Evolutionary conservation across 2,113 vertebrate genomes (phyloP).

Genomic region (Nyctereutes procyonoides): DNA sequence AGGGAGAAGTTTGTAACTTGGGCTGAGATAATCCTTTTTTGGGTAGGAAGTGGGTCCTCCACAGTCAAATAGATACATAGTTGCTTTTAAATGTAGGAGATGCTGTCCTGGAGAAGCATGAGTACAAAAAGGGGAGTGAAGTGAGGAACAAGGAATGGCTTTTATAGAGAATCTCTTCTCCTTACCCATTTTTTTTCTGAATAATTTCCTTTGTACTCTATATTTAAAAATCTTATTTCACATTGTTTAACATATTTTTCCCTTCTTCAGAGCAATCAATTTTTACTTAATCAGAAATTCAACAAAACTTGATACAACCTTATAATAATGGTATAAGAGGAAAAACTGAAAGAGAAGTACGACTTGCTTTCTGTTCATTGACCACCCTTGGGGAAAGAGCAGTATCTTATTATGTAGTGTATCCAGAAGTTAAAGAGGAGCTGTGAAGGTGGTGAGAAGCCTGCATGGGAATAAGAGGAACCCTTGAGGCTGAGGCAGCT

Average conservation of each 20-base stretch:
- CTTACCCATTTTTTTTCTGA: neutral
- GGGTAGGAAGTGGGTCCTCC: neutral
- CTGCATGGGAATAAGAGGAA: neutral
- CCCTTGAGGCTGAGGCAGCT: fast-evolving
- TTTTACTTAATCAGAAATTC: neutral
- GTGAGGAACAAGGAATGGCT: neutral
- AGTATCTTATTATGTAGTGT: neutral
- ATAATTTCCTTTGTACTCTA: neutral
- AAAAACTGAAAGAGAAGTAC: neutral
- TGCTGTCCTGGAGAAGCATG: neutral
- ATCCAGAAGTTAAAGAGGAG: neutral
- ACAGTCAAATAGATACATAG: neutral
- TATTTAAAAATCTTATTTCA: neutral
- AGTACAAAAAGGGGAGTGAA: neutral
- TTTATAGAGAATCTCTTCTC: neutral
- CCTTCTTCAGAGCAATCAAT: neutral
- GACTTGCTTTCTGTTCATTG: neutral
- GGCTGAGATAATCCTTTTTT: neutral
- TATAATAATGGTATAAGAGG: neutral
- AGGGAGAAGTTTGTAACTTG: neutral
- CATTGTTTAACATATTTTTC: neutral
- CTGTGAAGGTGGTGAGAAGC: neutral
- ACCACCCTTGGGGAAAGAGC: neutral
- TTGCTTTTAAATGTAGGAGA: neutral
- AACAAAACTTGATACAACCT: neutral